Base-by-base conservation (phyloP, 2,797 vertebrate genomes). In the Hypotaenidia okinawae region DNA sequence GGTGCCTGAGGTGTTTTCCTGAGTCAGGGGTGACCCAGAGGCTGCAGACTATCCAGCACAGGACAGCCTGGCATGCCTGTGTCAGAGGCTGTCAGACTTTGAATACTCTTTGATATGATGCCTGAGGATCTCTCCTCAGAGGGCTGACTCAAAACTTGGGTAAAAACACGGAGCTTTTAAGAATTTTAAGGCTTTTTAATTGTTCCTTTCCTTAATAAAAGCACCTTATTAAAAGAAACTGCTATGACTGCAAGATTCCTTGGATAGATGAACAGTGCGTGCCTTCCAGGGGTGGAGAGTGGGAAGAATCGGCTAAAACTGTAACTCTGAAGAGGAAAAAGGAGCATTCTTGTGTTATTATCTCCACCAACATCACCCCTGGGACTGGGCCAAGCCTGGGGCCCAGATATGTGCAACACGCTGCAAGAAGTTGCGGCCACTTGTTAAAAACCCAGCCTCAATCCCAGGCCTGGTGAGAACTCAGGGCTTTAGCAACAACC, bases 181-280 rank as follows among this genome's bases (percentile, higher is more conserved):
- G 43, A 87, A 85, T 59, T 77, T 59, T 54, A 82, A 49, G 63
- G 32, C 58, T 70, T 49, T 59, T 85, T 87, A 74, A 59, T 67
- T 82, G 24, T 28, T 90, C 15, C 21, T 88, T 70, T 81, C 75
- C 75, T 55, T 62, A 74, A 66, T 55, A 58, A 77, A 90, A 82
- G 35, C n/a, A 66, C 25, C 72, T 87, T 67, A 77, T 62, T 84
- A 78, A 89, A 84, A 86, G 70, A 81, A 87, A 84, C 32, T 72
- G 62, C 63, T 87, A 49, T 30, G 61, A 61, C 58, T 79, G 63
- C 67, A 90, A 52, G 58, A 49, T 78, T 75, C 70, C 47, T 62
- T 67, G 58, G 45, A 41, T 57, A 47, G 58, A 49, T 2, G 0
- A 93, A 70, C 19, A 54, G 24, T 39, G 33, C 28, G 12, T 58